Evolutionary conservation across 2,888 invertebrate genomes (phyloP).

Genomic region (Torymus auratus): DNA sequence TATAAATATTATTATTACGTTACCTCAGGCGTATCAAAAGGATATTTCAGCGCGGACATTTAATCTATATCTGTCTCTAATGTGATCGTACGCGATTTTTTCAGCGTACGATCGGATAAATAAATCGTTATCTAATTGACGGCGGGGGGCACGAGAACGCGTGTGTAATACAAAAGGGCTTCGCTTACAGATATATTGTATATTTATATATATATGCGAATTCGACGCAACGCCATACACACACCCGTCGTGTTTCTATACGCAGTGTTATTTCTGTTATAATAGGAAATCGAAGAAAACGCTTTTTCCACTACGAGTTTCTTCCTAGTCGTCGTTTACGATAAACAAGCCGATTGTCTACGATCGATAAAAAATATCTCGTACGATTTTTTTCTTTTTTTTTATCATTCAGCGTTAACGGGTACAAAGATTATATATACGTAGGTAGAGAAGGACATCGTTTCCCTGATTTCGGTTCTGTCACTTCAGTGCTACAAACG

Average conservation of each 20-base stretch:
- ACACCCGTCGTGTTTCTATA: constrained; percentile 17
- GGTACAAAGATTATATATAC: constrained; percentile 26
- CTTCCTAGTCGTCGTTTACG: constrained; percentile 11
- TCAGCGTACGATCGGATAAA: constrained; percentile 43
- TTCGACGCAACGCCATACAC: constrained; percentile 36
- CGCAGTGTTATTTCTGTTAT: not conserved
- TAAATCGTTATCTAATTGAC: constrained; percentile 55
- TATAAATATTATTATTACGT: constrained; percentile 65
- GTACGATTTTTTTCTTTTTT: not conserved
- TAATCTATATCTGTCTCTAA: constrained; percentile 9
- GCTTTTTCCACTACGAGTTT: constrained; percentile 22
- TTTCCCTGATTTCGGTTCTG: constrained; percentile 29
- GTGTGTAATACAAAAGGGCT: constrained; percentile 53
- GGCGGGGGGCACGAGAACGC: constrained; percentile 38
- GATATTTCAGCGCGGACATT: constrained; percentile 58
- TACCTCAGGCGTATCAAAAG: constrained; percentile 68
- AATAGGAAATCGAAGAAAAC: constrained; percentile 41
- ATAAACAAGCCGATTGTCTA: constrained; percentile 47
- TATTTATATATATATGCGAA: not conserved
- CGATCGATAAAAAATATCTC: constrained; percentile 48
- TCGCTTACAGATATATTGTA: constrained; percentile 12
- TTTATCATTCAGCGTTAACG: constrained; percentile 8
- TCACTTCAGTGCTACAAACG: constrained; percentile 2
- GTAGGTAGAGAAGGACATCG: constrained; percentile 5
- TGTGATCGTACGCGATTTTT: not conserved